Base-by-base conservation (phyloP, 2,888 invertebrate species). In the Mactromeris polynyma region DNA sequence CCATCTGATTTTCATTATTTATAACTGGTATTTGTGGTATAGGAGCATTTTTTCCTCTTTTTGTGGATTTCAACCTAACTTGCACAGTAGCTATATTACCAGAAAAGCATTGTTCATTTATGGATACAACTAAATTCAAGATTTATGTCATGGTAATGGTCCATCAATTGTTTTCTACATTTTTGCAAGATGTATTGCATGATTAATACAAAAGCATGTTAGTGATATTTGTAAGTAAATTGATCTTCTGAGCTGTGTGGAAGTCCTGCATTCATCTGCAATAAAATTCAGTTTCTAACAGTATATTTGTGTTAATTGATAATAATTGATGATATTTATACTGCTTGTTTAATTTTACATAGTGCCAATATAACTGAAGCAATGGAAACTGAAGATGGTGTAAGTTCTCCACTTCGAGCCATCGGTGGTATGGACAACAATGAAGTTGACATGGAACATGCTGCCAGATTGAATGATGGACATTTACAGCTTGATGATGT, bases 301-400 rank as follows among this genome's bases (percentile, higher is more conserved):
- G n/a, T n/a, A n/a, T n/a, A n/a, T n/a, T n/a, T n/a, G n/a, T n/a
- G n/a, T n/a, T n/a, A n/a, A n/a, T n/a, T n/a, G n/a, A n/a, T n/a
- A n/a, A n/a, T n/a, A n/a, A n/a, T n/a, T n/a, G n/a, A n/a, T n/a
- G n/a, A n/a, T n/a, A n/a, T n/a, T n/a, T n/a, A 9, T 17, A 46
- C 17, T 46, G 2, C 11, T 7, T 46, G 46, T 46, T 46, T 46
- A 14, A 46, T 46, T 42, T 21, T 40, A 38, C 21, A 42, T 40
- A 46, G 40, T 79, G 19, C 19, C 14, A n/a, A 17, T 79, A 42
- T 17, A 38, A 2, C 40, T 58, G 64, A 38, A 38, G 64, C 36
- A 7, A 64, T 82, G 58, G 82, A 82, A n/a, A 82, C 82, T n/a
- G 82, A 82, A n/a, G 82, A 82, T 33, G 36, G 31, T 36, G 36